These are phyloP conservation scores for Hydrozoanthus gracilis DNA, from an alignment of 92 coral and sea anemone genomes.

Conservation along the genomic window DNA sequence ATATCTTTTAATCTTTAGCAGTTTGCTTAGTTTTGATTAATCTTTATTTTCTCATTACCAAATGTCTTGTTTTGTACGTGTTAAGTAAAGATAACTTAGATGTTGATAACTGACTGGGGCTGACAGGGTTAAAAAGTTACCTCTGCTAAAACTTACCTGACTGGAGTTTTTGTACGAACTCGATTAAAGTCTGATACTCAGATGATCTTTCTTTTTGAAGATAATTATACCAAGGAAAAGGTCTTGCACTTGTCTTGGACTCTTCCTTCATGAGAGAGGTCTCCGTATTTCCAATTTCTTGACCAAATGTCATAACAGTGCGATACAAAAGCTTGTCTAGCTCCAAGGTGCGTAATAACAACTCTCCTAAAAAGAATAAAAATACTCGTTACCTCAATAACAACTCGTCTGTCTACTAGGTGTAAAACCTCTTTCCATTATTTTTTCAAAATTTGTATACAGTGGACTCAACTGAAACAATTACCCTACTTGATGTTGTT, in stretches of 20 bases:
- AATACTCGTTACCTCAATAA: background rate
- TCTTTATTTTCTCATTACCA: too few species aligned
- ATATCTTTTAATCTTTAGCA: too few species aligned
- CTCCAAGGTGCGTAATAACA: conserved; percentile 73
- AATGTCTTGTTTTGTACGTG: too few species aligned
- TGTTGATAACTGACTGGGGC: too few species aligned
- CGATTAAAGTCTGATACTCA: conserved; percentile 77
- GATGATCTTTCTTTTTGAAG: conserved; percentile 89
- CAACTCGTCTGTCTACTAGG: background rate
- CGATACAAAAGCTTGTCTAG: conserved; percentile 73
- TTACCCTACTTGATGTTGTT: too few species aligned
- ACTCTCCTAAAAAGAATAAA: conserved; percentile 69
- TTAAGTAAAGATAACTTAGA: too few species aligned
- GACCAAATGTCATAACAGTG: conserved; percentile 60
- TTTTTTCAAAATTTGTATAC: background rate
- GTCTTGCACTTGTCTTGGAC: conserved; percentile 49
- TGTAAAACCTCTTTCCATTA: too few species aligned
- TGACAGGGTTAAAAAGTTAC: too few species aligned
- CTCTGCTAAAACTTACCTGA: conserved; percentile 56
- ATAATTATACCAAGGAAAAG: conserved; percentile 90
- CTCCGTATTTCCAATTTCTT: conserved; percentile 57
- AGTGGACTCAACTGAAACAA: too few species aligned
- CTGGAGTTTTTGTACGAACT: conserved; percentile 85
- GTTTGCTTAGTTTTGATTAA: too few species aligned
- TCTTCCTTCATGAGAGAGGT: conserved; percentile 14